These are phyloP conservation scores for Apotomis betuletana DNA, from an alignment of 2,888 invertebrate genomes.

Conservation along the genomic window DNA sequence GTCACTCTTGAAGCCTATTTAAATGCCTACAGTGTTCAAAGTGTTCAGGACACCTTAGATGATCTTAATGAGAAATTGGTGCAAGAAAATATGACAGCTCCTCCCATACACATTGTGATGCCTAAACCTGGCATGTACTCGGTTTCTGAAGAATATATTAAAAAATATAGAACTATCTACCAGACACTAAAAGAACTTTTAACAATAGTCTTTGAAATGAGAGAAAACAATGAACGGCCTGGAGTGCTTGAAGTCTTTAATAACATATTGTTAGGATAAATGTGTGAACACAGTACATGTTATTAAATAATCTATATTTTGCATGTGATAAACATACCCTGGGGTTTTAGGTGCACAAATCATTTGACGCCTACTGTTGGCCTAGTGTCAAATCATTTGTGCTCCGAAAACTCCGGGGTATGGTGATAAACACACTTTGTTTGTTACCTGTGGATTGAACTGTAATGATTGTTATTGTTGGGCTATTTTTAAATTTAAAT, in stretches of 20 bases:
- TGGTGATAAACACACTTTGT: neutral
- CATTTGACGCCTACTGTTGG: no score
- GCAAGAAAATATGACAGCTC: slow-evolving; percentile 41
- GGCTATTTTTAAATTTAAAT: slow-evolving; percentile 1
- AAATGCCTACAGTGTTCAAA: slow-evolving; percentile 64
- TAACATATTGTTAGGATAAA: slow-evolving; percentile 53
- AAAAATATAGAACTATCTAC: slow-evolving; percentile 64
- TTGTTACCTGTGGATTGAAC: slow-evolving; percentile 4
- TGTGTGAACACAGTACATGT: neutral
- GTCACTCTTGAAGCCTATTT: slow-evolving; percentile 67
- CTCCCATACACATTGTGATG: slow-evolving; percentile 36
- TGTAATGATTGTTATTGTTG: neutral
- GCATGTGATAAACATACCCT: neutral
- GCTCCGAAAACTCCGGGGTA: no score
- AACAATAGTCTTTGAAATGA: slow-evolving; percentile 52
- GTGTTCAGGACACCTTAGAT: slow-evolving; percentile 63
- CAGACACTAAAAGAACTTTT: slow-evolving; percentile 60
- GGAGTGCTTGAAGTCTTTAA: slow-evolving; percentile 60
- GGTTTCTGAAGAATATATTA: slow-evolving; percentile 65
- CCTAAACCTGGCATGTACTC: slow-evolving; percentile 54
- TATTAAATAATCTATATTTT: neutral
- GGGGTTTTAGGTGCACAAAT: no score
- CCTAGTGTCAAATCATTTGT: no score
- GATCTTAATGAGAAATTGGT: slow-evolving; percentile 58
- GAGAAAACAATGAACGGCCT: slow-evolving; percentile 52